Conservation (phyloP, 2,113 vertebrate species). For the Lophius piscatorius region DNA sequence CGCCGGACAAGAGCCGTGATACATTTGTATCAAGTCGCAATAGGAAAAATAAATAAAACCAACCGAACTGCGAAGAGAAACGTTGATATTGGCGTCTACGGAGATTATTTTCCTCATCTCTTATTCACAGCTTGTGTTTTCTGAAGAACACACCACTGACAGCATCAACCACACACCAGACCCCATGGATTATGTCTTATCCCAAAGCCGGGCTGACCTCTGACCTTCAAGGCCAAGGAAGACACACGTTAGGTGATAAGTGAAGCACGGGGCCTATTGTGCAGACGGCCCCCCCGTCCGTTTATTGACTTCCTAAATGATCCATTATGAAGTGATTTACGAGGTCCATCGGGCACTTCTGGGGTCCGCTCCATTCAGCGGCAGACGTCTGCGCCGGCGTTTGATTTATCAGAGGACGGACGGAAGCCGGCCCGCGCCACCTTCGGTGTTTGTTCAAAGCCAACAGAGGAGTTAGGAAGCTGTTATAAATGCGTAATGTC, state of each 20-base stretch:
- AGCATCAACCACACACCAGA: background rate
- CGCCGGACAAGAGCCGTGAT: conserved; percentile 5
- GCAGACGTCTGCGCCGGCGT: conserved; percentile 63
- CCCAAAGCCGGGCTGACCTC: conserved; percentile 60
- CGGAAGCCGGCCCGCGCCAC: conserved; percentile 69
- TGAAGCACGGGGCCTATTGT: conserved; percentile 66
- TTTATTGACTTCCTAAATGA: conserved; percentile 84
- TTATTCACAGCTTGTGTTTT: conserved; percentile 17
- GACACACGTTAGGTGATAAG: conserved; percentile 69
- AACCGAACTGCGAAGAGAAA: conserved; percentile 9
- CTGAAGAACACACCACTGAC: conserved; percentile 29
- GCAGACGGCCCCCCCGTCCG: conserved; percentile 49
- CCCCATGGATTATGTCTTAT: conserved; percentile 47
- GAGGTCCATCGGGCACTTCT: conserved; percentile 47
- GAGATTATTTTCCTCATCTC: conserved; percentile 20
- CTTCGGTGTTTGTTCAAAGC: conserved; percentile 71
- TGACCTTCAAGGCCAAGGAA: conserved; percentile 60
- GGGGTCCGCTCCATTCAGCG: conserved; percentile 49
- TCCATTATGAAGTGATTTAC: conserved; percentile 82
- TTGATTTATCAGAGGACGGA: conserved; percentile 77
- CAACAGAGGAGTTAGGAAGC: conserved; percentile 75
- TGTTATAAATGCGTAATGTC: conserved; percentile 72
- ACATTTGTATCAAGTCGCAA: conserved; percentile 43
- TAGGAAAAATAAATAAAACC: conserved; percentile 45
- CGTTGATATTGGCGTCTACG: conserved; percentile 1